Conservation (phyloP, 2,113 vertebrate species). For the Desmodus rotundus region DNA sequence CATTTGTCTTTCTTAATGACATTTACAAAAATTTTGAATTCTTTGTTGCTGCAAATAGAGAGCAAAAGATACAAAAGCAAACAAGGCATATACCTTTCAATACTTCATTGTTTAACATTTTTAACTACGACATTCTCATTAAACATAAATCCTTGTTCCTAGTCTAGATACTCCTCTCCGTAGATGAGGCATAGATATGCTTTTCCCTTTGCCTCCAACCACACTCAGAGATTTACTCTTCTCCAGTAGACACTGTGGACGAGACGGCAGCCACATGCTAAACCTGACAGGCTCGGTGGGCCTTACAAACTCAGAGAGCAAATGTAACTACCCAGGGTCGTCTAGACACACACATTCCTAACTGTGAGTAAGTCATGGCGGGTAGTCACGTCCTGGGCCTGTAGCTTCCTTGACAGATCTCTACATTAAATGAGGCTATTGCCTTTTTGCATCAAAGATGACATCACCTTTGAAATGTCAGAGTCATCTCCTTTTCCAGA, state of each 20-base stretch:
- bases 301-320: not conserved
- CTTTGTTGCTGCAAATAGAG: not conserved
- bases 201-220: not conserved
- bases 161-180: fast-evolving
- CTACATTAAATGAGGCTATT: not conserved
- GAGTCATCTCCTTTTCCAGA: not conserved
- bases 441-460: not conserved
- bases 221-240: not conserved
- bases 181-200: not conserved
- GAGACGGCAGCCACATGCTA: not conserved
- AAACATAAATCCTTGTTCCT: not conserved
- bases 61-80: not conserved
- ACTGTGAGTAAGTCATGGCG: not conserved
- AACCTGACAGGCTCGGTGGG: not conserved
- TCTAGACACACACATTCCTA: not conserved
- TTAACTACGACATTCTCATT: not conserved
- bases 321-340: not conserved
- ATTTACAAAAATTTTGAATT: not conserved
- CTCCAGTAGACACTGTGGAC: not conserved
- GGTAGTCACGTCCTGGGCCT: not conserved
- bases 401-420: not conserved
- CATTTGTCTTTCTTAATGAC: not conserved
- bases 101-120: not conserved
- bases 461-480: not conserved
- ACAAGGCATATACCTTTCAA: not conserved